Evolutionary conservation across 2,888 invertebrate genomes (phyloP).

Genomic region (Dione vanillae): DNA sequence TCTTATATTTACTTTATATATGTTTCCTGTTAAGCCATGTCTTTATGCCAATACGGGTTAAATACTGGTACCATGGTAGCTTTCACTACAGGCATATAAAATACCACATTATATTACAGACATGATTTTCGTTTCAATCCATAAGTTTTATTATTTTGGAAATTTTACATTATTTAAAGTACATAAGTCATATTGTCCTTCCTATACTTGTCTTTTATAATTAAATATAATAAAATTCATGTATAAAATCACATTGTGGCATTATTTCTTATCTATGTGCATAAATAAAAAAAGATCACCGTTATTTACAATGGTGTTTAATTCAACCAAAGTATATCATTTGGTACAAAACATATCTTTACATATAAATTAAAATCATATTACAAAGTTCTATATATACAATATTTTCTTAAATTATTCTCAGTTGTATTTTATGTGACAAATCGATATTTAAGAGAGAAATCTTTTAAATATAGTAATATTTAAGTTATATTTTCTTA

Average conservation of each 20-base stretch:
- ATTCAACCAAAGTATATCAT: conserved; percentile 50
- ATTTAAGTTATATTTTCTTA: neutral
- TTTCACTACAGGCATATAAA: neutral
- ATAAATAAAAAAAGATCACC: conserved; percentile 50
- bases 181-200: conserved; percentile 36
- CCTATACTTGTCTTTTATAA: conserved; percentile 65
- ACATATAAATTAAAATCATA: conserved; percentile 46
- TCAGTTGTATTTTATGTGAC: conserved; percentile 2
- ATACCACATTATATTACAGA: neutral
- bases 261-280: conserved; percentile 54
- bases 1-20: neutral
- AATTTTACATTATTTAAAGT: conserved; percentile 11
- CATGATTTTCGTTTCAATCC: neutral
- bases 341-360: conserved; percentile 52
- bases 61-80: conserved; percentile 1
- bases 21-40: neutral
- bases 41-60: neutral
- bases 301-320: conserved; percentile 55
- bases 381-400: conserved; percentile 52
- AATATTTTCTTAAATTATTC: conserved; percentile 51
- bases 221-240: conserved; percentile 53
- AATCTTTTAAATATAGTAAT: neutral
- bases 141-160: neutral
- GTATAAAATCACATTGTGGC: conserved; percentile 61
- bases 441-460: neutral